Evolutionary conservation across 2,113 vertebrate genomes (phyloP), one percentile per base, ranked within the genome.

Genomic region (Rhagologus leucostigma): DNA sequence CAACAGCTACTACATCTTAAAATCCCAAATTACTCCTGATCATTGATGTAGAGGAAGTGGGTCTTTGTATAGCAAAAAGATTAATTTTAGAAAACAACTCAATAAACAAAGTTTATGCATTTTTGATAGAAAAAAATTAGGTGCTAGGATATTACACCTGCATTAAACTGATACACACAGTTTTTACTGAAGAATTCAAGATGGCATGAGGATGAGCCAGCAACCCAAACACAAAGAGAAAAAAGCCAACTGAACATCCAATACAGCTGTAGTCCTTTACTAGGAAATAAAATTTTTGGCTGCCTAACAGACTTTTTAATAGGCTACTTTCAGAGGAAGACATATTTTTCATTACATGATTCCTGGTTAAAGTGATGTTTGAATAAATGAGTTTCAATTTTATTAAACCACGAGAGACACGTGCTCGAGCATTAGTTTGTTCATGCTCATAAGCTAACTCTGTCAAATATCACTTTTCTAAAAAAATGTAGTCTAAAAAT

Each of bases 1-100:
- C 92, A 96, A 93, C 67, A 67, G 35, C 60, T 74, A 81, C 41
- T 68, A 32, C 74, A 68, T 76, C 87, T 65, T 68, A 79, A 97
- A 95, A 95, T 85, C 76, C 78, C 69, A 87, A 79, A 84, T 82
- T 64, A 78, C 46, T 60, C 62, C 80, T 57, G 57, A 94, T 64
- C 39, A 62, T 35, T 56, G 86, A 49, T 86, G 59, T 62, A 56
- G 69, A 93, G 41, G 55, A 91, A 90, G 24, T 26, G 62, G 65
- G 82, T 42, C 88, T 95, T 90, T 87, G 70, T 67, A 95, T 3
- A 81, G 53, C 18, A 84, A 95, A 94, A 87, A 68, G 9, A 57
- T 73, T 94, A 78, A 83, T 90, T 96, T 96, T 65, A 96, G 46
- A 95, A 94, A 93, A 86, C 33, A 18, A 94, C 89, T 91, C 87